phyloP scores from a whole-genome alignment of 2,797 vertebrate species.

The Macrochelys suwanniensis region DNA sequence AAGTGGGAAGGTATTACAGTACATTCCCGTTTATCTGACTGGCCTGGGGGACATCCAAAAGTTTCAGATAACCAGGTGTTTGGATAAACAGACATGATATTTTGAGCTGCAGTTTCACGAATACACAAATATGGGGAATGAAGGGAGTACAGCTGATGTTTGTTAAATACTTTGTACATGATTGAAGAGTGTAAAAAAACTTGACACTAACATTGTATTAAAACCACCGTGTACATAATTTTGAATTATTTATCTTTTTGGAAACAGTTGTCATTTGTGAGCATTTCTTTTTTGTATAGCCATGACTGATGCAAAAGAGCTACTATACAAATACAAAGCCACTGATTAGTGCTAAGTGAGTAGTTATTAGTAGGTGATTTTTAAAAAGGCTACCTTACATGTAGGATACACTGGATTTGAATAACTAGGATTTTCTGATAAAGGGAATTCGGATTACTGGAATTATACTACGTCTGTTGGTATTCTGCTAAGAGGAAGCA shows the following conservation, averaged over 20 bases:
- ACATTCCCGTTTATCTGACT: background rate
- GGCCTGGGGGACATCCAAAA: background rate
- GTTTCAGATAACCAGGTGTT: background rate
- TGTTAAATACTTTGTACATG: background rate
- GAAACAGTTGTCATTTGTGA: background rate
- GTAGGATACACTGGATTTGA: background rate
- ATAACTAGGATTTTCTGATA: background rate
- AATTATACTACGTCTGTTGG: background rate
- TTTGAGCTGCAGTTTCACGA: background rate
- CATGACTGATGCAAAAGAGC: background rate
- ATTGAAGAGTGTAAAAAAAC: background rate
- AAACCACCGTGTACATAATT: background rate
- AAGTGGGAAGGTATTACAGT: background rate
- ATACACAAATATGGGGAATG: background rate
- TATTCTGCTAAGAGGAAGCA: background rate
- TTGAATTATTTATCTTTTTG: background rate
- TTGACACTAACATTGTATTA: background rate
- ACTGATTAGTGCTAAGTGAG: background rate
- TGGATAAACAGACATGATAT: background rate
- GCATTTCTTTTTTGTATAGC: background rate
- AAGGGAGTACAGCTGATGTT: background rate
- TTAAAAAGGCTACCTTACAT: background rate
- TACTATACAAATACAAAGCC: background rate
- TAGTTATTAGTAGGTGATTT: background rate
- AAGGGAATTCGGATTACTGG: background rate